Evolutionary conservation across 2,113 vertebrate species (phyloP), one percentile per base, ranked within the genome.

Genomic region (Prunella fulvescens): DNA sequence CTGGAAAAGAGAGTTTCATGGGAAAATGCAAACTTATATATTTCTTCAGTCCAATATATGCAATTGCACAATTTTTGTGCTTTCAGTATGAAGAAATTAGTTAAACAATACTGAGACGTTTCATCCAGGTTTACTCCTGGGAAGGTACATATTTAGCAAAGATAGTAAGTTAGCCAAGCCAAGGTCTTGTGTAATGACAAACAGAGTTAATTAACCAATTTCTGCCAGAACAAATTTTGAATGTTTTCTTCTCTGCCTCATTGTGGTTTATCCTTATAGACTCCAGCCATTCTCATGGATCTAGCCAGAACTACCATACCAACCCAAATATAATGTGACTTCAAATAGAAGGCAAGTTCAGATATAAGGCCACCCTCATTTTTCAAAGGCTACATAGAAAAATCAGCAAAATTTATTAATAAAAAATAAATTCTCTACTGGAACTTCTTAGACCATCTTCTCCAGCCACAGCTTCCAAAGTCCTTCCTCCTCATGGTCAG

Each of bases 141-240:
- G 88, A 96, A 96, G 66, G 14, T 29, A 95, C 60, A 40, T 51
- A 88, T 86, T 91, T 95, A 95, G 78, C 50, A 94, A 74, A 79
- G 72, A 86, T 81, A 95, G 81, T 51, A 93, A 95, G 66, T 5
- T 88, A 77, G 93, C 91, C 78, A 92, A 94, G 79, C 31, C 81
- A 91, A 92, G 89, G 58, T 53, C 72, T 73, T 88, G 40, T 81
- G 45, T 78, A 96, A 93, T 71, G 65, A 72, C 94, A 83, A 94
- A 81, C 57, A 93, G 90, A 88, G 69, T 84, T 92, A 88, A 95
- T 88, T 88, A 95, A 74, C 62, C 60, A 64, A 50, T 90, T 92
- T 88, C 87, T 90, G 78, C 66, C 91, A 81, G 76, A 77, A 92
- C 10, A 92, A 87, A 50, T 85, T 80, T 79, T 56, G 47, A 85